Conservation (phyloP, 2,797 vertebrate genomes). For the Pangasius mekongensis region DNA sequence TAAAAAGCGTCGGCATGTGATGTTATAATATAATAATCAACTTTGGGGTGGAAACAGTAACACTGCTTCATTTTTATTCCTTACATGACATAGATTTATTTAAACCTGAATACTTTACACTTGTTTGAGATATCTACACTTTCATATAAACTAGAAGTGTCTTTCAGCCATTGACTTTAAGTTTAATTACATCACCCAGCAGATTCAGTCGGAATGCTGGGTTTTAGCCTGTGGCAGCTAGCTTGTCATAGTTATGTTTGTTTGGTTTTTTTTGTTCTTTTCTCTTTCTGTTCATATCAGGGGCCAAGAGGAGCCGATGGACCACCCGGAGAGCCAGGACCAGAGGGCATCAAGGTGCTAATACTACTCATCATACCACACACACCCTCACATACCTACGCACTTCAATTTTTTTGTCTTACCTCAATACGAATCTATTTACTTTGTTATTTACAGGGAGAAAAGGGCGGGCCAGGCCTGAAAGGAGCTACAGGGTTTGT, state of each 20-base stretch:
- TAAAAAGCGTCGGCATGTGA: too few relatives aligned
- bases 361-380: background rate
- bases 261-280: background rate
- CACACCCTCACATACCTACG: background rate
- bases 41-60: background rate
- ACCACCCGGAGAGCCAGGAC: conserved; percentile 84
- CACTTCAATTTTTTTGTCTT: background rate
- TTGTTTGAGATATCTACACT: background rate
- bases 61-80: background rate
- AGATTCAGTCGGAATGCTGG: background rate
- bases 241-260: background rate
- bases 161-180: background rate
- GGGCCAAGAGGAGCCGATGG: conserved; percentile 90
- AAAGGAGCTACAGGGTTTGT: conserved; percentile 85
- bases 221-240: background rate
- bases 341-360: conserved; percentile 85
- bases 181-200: background rate
- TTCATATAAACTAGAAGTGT: background rate
- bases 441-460: conserved; percentile 77
- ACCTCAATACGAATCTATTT: background rate
- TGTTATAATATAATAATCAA: too few relatives aligned
- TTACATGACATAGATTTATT: background rate
- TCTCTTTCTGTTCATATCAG: conserved; percentile 70
- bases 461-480: conserved; percentile 83
- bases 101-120: background rate